Evolutionary conservation across 1,140 invertebrate species (phyloP), one percentile per base, ranked within the genome.

Genomic region (Aphelenchoides fujianensis): DNA sequence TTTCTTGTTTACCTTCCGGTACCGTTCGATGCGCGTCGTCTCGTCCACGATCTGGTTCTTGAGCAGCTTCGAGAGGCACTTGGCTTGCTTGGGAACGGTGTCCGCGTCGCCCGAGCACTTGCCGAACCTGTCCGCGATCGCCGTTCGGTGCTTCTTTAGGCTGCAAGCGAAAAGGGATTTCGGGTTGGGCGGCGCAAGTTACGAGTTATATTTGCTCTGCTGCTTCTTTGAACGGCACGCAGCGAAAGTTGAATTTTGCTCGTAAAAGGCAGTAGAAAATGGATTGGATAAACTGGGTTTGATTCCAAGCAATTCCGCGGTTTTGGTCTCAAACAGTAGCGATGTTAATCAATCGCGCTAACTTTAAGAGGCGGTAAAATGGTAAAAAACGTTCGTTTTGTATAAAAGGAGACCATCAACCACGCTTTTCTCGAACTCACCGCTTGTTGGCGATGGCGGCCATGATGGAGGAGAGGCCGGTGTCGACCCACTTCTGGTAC

Each of bases 401-500:
- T n/a, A n/a, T n/a, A n/a, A n/a, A n/a, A n/a, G n/a, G n/a, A 48
- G 23, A 48, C 41, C 12, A 12, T 2, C 57, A 1, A 61, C n/a
- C 16, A 61, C 1, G 2, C 27, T 27, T 37, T 12, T 63, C 32
- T 66, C 1, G 3, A 1, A 66, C 63, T 32, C 12, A 66, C 63
- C 31, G 16, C n/a, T 66, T 16, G 31, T 66, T 35, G 12, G 63
- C 63, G 12, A 66, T 48, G 23, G 63, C 63, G 36, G 63, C 1
- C 63, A 66, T 66, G 12, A 66, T 19, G 12, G 63, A 66, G 32
- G 36, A 41, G 1, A 66, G 63, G 28, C 63, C 63, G 2, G 63
- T 66, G 32, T 66, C 63, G 28, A 37, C 63, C 63, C 63, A 66
- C 3, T 55, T 66, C 31, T 66, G 63, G 31, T 66, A 66, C 63